Percentiles rank a stretch among this genome's conserved stretches.
Evolutionary conservation across 2,113 vertebrate species (phyloP).

Genomic region (Setophaga petechia): DNA sequence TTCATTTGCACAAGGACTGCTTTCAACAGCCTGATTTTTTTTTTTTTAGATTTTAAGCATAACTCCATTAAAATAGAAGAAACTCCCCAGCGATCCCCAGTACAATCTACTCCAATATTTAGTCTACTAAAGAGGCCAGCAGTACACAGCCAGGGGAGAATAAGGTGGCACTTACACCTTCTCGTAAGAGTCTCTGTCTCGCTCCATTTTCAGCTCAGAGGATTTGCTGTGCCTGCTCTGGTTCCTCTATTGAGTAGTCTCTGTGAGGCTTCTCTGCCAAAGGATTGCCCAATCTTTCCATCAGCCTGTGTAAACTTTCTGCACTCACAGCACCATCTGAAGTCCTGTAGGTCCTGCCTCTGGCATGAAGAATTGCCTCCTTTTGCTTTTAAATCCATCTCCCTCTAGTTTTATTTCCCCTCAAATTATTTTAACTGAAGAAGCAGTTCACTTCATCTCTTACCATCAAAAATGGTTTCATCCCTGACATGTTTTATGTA

Average conservation of each 20-base stretch:
- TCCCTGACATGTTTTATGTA: background rate
- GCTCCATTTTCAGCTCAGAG: background rate
- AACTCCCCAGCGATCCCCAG: background rate
- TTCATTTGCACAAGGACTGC: constrained; percentile 6
- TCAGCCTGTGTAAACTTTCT: background rate
- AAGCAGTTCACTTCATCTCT: background rate
- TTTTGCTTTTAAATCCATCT: background rate
- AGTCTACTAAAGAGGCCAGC: background rate
- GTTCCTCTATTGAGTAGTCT: background rate
- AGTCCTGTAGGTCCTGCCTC: background rate
- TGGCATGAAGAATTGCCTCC: background rate
- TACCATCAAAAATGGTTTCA: background rate
- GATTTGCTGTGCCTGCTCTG: background rate
- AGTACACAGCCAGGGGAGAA: background rate
- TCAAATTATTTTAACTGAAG: background rate
- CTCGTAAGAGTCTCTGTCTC: background rate
- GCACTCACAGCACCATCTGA: background rate
- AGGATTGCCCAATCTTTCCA: background rate
- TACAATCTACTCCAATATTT: background rate
- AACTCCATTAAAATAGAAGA: background rate
- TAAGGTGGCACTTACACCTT: background rate
- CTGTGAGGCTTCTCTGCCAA: background rate
- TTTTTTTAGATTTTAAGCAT: background rate
- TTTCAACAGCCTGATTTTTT: background rate
- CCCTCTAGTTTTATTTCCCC: background rate